Conservation (phyloP, 2,888 invertebrate genomes). For the Scaptodrosophila latifasciaeformis region DNA sequence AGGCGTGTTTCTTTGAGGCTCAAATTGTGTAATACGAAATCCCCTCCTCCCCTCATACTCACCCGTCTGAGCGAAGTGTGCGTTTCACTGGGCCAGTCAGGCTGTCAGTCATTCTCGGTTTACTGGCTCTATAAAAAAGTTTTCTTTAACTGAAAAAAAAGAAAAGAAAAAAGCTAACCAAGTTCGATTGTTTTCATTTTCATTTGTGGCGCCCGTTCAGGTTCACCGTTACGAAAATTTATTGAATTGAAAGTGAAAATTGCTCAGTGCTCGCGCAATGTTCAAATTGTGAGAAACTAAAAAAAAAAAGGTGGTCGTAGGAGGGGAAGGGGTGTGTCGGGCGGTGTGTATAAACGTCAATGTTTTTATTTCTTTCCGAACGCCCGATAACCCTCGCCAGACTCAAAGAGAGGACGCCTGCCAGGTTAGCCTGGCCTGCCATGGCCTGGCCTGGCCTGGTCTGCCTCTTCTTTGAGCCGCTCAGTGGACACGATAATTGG, state of each 20-base stretch:
- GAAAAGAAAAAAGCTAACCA: slow-evolving; percentile 31
- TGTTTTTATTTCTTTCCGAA: slow-evolving; percentile 12
- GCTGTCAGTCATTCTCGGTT: slow-evolving; percentile 21
- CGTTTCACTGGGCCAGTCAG: not conserved
- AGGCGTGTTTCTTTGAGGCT: no score
- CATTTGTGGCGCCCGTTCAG: not conserved
- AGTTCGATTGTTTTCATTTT: slow-evolving; percentile 44
- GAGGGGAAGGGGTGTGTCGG: not conserved
- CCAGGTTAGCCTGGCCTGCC: no score
- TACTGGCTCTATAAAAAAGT: not conserved
- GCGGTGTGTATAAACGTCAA: slow-evolving; percentile 2
- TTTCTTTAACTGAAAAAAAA: slow-evolving; percentile 7
- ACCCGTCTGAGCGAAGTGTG: no score
- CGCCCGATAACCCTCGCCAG: slow-evolving; percentile 38
- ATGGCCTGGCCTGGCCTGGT: no score
- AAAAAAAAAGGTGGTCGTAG: slow-evolving; percentile 10
- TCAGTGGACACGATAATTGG: slow-evolving; percentile 46
- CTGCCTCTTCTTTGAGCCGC: slow-evolving; percentile 6
- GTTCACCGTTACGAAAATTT: slow-evolving; percentile 45
- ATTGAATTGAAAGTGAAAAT: slow-evolving; percentile 68
- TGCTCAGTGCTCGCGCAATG: slow-evolving; percentile 34
- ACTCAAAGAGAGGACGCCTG: not conserved
- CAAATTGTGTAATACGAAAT: no score
- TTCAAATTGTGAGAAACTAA: slow-evolving; percentile 12
- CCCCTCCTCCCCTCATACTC: no score